Base-by-base conservation (phyloP, 2,113 vertebrate species). In the Malurus alboscapulatus region DNA sequence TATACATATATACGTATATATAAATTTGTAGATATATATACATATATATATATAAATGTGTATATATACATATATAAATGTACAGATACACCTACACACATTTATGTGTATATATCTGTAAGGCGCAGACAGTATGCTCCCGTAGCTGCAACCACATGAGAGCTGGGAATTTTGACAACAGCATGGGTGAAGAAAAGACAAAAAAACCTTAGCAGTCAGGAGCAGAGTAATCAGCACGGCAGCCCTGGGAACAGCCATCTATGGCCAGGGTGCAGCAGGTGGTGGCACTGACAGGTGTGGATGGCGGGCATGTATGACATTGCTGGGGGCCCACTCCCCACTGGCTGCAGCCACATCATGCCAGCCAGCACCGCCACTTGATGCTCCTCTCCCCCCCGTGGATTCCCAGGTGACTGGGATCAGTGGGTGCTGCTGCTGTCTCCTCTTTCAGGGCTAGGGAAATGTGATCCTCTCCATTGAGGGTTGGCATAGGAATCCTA, bases 201-300 rank as follows among this genome's bases (percentile, higher is more conserved):
- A 17, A 59, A 57, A 48, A 93, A 59, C 1, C 30, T 19, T 8
- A 68, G 50, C 20, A 48, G 13, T 19, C 5, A 2, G 21, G 86
- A 92, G 72, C 36, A 50, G 84, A 73, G 93, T 83, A 91, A n/a
- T 95, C 95, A 96, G 63, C 36, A 40, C 63, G 1, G 6, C 13
- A 5, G 89, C 55, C 12, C 90, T 53, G 17, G 68, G 96, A 95
- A 97, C 96, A 92, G 59, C 98, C 97, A 96, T 98, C 95, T 98
- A 97, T 98, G 98, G 98, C 92, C 90, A 97, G 96, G 69, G 98
- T n/a, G 96, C 97, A 98, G 97, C 98, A 98, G 97, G 98, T 98
- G 98, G 93, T 63, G 63, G 87, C 13, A 12, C 93, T 97, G 98
- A 97, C 98, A 98, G 97, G 97, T 98, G 97, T 93, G 47, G 95